A percentile compares a stretch with the other conserved stretches of the same genome.
These are phyloP conservation scores for Aleadryas rufinucha DNA, from an alignment of 2,113 vertebrate genomes.

Conservation along the genomic window DNA sequence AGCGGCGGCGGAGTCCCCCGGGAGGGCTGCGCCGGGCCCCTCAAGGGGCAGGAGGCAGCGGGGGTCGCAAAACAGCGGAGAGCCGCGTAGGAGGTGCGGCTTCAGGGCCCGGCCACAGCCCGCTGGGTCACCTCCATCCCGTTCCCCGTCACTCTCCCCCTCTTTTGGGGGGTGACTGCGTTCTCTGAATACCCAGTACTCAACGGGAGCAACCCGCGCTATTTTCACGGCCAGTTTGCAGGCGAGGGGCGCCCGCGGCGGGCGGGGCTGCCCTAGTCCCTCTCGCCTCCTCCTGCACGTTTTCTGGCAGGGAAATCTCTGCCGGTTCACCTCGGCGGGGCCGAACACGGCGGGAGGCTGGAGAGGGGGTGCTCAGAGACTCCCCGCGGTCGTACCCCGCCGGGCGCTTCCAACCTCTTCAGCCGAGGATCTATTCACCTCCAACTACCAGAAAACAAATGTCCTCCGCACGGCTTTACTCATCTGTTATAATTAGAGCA, in stretches of 20 bases:
- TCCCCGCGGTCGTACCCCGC: not conserved
- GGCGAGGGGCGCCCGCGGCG: not conserved
- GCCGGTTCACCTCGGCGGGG: not conserved
- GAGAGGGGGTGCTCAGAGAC: not conserved
- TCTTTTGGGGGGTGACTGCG: not conserved
- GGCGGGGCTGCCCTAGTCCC: not conserved
- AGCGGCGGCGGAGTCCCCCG: not conserved
- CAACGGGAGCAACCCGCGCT: not conserved
- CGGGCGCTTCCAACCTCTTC: not conserved
- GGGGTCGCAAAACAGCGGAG: not conserved
- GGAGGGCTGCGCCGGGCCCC: not conserved
- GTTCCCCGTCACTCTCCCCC: not conserved
- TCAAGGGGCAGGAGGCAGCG: not conserved
- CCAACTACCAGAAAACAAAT: not conserved
- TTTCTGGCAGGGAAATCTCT: not conserved
- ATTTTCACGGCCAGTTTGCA: not conserved
- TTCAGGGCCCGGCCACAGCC: not conserved
- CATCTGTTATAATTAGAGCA: constrained; percentile 54
- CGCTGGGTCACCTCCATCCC: not conserved
- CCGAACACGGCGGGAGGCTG: not conserved
- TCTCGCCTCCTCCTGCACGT: not conserved
- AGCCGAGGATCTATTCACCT: not conserved
- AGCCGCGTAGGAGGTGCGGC: not conserved
- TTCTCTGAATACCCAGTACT: not conserved
- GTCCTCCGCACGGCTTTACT: constrained; percentile 45